Conservation (phyloP, 1,140 invertebrate genomes). For the Chrysomallon squamiferum region DNA sequence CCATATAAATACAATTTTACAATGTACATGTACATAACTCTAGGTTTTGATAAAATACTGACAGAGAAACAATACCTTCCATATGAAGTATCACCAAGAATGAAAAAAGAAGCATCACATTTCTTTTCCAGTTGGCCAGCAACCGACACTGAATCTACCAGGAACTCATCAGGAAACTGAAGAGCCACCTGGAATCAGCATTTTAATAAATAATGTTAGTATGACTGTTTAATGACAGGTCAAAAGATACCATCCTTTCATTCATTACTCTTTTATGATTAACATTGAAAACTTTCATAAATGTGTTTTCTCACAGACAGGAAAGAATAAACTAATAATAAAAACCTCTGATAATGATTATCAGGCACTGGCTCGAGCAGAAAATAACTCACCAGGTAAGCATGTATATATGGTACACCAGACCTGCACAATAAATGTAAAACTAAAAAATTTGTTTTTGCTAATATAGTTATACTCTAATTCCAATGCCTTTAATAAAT, state of each 20-base stretch:
- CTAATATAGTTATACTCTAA: no score
- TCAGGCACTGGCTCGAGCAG: neutral
- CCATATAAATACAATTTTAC: no score
- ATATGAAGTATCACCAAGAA: slow-evolving; percentile 92
- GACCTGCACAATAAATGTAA: no score
- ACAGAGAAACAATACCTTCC: slow-evolving; percentile 79
- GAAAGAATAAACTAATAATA: neutral
- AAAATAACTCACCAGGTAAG: neutral
- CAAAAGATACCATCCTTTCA: neutral
- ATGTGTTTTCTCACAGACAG: neutral
- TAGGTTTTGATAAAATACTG: no score
- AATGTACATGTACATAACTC: no score
- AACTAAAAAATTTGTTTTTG: no score
- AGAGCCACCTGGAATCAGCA: slow-evolving; percentile 75
- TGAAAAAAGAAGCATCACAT: slow-evolving; percentile 72
- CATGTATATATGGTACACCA: no score
- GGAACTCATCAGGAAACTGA: slow-evolving; percentile 87
- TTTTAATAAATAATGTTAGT: neutral
- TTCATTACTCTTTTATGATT: neutral
- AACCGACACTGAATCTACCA: slow-evolving; percentile 75
- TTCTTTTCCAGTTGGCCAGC: slow-evolving; percentile 68
- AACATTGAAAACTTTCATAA: neutral
- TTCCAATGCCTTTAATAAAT: no score
- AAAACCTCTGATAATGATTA: neutral
- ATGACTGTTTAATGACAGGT: neutral